Evolutionary conservation across 2,888 invertebrate species (phyloP), one percentile per base, ranked within the genome.

Genomic region (Polylopha cassiicola): DNA sequence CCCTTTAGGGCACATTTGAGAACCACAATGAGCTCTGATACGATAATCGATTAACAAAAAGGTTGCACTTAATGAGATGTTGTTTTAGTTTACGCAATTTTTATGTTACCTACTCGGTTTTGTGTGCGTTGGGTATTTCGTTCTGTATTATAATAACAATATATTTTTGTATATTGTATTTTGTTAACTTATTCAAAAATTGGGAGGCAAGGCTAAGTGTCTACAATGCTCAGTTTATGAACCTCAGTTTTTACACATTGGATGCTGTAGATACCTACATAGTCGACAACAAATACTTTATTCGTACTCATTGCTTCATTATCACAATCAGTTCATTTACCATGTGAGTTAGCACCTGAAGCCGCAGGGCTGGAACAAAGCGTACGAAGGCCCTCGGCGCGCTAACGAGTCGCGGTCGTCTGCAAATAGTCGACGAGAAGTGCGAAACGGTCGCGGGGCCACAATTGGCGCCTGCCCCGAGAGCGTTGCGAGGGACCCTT

Each of bases 1-100:
- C 79, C 80, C 84, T 81, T 72, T 65, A 76, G 80, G 84, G 84
- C 82, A 82, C 76, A 79, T 74, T 74, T 71, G 72, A 66, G 61
- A 55, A 55, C 49, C 59, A 76, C 73, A 76, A 76, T 73, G 66
- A 68, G 68, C 66, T 61, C 72, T 74, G 23, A 58, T 50, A 45
- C 48, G 44, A 48, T 72, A 77, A 79, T 77, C 72, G 69, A 71
- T 71, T 70, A 65, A 71, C 69, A 61, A 80, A n/a, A 74, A 80
- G 78, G 81, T 80, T 77, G 69, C 67, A 70, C 58, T 71, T 78
- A 79, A 76, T 73, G 64, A 66, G 56, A 64, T 59, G 59, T 59
- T 67, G 56, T 61, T 65, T 55, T 53, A 44, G 44, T 55, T 78
- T 71, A 67, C 69, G 68, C 68, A 75, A 74, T 55, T 37, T 32